phyloP scores from a whole-genome alignment of 2,797 vertebrate genomes.

The Liasis olivaceus region DNA sequence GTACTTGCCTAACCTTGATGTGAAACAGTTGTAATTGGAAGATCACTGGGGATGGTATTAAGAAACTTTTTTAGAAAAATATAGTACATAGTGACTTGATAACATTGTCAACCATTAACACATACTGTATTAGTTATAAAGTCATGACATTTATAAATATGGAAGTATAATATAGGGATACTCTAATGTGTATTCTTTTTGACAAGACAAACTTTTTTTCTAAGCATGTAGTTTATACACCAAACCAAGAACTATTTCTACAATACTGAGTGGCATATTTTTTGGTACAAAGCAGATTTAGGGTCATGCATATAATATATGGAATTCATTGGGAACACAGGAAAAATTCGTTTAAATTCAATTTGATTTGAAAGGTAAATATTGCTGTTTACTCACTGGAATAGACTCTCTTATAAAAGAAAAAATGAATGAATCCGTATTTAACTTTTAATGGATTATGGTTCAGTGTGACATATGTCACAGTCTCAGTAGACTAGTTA shows the following conservation, averaged over 20 bases:
- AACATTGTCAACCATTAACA: conserved; percentile 7
- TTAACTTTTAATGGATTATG: conserved; percentile 11
- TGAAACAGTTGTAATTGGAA: not conserved
- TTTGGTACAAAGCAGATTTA: conserved; percentile 12
- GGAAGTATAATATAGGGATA: conserved; percentile 44
- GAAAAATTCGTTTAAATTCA: rapidly evolving
- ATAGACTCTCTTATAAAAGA: conserved; percentile 25
- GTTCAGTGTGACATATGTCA: not conserved
- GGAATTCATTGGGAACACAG: conserved; percentile 44
- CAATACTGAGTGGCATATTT: conserved; percentile 33
- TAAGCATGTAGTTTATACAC: not conserved
- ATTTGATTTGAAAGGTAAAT: conserved; percentile 13
- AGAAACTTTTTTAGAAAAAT: not conserved
- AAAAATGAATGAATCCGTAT: not conserved
- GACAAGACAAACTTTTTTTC: conserved; percentile 11
- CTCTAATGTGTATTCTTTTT: not conserved
- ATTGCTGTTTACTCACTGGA: not conserved
- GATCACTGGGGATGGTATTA: not conserved
- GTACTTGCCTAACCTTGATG: not conserved
- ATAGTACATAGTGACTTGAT: not conserved
- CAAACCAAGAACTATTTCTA: conserved; percentile 24
- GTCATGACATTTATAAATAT: conserved; percentile 9
- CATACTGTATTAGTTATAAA: conserved; percentile 47
- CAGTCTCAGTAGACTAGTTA: not conserved
- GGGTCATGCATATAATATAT: conserved; percentile 28